These are phyloP conservation scores for Maniola jurtina DNA, from an alignment of 1,140 invertebrate genomes.

Conservation along the genomic window DNA sequence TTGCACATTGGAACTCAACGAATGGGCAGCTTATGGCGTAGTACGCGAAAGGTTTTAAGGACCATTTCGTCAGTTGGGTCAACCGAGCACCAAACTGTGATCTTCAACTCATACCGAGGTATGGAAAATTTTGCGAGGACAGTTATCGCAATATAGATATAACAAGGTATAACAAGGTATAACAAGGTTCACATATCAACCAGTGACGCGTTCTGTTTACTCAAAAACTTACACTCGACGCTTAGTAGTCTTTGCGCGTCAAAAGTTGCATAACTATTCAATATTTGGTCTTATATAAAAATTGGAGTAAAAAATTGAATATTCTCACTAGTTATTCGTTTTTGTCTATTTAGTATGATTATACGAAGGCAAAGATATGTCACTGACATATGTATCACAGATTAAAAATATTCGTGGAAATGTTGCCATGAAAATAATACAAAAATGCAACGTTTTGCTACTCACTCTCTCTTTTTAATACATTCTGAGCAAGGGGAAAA, in stretches of 20 bases:
- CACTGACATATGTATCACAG: background rate
- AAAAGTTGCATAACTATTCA: constrained; percentile 10
- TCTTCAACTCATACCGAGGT: too few species aligned
- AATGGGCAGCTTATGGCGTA: too few species aligned
- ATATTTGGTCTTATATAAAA: constrained; percentile 14
- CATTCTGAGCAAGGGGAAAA: background rate
- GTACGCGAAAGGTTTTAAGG: too few species aligned
- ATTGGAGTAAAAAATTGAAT: constrained; percentile 5
- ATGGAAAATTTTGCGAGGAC: too few species aligned
- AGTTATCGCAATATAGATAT: too few species aligned
- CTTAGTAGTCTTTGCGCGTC: background rate
- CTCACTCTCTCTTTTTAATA: background rate
- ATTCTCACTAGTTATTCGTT: background rate
- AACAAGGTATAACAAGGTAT: too few species aligned
- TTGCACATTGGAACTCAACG: too few species aligned
- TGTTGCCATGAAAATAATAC: too few species aligned
- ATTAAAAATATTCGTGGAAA: too few species aligned
- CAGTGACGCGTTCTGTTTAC: background rate
- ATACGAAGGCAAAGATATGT: background rate
- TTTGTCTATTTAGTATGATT: constrained; percentile 1
- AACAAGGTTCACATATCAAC: background rate
- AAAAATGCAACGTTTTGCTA: too few species aligned
- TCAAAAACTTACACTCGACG: background rate
- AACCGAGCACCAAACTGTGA: too few species aligned
- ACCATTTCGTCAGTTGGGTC: too few species aligned